These are phyloP conservation scores for Drosophila mayri DNA, from an alignment of 1,140 invertebrate species.

Conservation along the genomic window DNA sequence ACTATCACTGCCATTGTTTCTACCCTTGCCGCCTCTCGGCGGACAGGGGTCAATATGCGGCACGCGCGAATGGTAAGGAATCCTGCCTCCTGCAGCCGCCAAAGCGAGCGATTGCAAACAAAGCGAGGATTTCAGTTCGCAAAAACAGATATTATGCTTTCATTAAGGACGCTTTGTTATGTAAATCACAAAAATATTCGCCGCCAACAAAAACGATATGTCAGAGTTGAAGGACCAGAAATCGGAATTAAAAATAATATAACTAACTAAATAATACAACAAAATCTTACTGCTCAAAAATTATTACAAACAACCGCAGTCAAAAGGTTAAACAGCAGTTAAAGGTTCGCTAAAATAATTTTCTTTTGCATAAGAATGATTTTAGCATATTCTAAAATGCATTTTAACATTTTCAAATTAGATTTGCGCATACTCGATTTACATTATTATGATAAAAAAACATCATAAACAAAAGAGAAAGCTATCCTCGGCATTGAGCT, in stretches of 20 bases:
- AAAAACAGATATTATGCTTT: conserved; percentile 53
- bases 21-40: conserved; percentile 6
- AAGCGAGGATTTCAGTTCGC: conserved; percentile 29
- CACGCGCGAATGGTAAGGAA: conserved; percentile 46
- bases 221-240: too few relatives aligned
- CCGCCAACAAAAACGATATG: conserved; percentile 15
- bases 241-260: background rate
- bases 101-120: conserved; percentile 28
- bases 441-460: too few relatives aligned
- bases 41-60: conserved; percentile 54
- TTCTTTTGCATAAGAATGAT: too few relatives aligned
- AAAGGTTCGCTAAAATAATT: too few relatives aligned
- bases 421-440: too few relatives aligned
- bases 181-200: conserved; percentile 43
- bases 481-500: too few relatives aligned
- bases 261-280: background rate
- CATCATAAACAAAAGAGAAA: too few relatives aligned
- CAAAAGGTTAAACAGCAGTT: too few relatives aligned
- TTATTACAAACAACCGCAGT: background rate
- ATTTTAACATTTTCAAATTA: too few relatives aligned
- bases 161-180: conserved; percentile 61
- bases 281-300: background rate
- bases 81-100: conserved; percentile 27
- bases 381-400: too few relatives aligned
- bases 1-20: conserved; percentile 54